These are phyloP conservation scores for Aricia artaxerxes DNA, from an alignment of 2,888 invertebrate genomes.

Conservation along the genomic window DNA sequence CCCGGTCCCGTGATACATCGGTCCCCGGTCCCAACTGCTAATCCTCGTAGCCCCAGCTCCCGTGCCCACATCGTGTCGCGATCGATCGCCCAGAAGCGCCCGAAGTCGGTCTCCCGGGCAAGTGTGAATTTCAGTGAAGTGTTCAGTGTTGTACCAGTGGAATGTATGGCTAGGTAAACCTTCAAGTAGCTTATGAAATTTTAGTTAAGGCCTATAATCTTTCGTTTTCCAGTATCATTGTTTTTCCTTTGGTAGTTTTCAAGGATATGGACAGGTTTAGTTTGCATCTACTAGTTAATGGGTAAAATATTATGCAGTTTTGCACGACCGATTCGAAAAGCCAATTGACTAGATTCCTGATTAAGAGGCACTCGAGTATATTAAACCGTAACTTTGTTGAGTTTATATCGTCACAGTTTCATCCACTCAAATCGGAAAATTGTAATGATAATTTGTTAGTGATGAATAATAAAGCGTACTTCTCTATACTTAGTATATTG, in stretches of 20 bases:
- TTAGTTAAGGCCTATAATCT: background rate
- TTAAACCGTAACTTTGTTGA: background rate
- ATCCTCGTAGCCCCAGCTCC: background rate
- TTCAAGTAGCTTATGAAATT: background rate
- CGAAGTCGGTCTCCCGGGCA: conserved; percentile 4
- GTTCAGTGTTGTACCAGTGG: conserved; percentile 47
- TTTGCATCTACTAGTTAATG: background rate
- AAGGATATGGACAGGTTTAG: background rate
- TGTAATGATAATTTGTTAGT: no score
- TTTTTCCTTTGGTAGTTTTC: conserved; percentile 9
- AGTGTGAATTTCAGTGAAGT: conserved; percentile 45
- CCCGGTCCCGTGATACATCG: background rate
- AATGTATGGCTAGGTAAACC: conserved; percentile 50
- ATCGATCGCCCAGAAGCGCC: background rate
- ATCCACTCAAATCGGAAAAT: background rate
- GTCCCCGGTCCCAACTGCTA: background rate
- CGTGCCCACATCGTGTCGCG: background rate
- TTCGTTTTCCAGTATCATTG: background rate
- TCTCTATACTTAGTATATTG: no score
- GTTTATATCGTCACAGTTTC: background rate
- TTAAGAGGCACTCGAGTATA: background rate
- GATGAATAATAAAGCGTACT: no score
- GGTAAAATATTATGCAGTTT: background rate
- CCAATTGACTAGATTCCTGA: background rate
- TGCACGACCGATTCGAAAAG: background rate